These are phyloP conservation scores for Nannobrachium achirus DNA, from an alignment of 2,113 vertebrate genomes.

Conservation along the genomic window DNA sequence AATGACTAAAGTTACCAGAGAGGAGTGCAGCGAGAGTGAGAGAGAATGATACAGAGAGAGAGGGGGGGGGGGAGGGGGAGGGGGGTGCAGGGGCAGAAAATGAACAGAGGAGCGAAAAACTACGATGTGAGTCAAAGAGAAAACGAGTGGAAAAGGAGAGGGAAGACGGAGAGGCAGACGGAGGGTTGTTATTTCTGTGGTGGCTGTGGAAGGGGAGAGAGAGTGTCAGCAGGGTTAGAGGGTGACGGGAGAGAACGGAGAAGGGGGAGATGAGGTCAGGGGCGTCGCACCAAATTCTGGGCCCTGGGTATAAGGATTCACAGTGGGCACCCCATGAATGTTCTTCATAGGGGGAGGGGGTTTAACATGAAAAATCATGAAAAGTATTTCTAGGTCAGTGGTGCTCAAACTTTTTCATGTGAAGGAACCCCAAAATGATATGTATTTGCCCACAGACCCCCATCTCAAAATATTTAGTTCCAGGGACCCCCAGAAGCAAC, in stretches of 20 bases:
- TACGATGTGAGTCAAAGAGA: not conserved
- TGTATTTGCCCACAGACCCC: too few relatives aligned
- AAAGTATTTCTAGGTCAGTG: too few relatives aligned
- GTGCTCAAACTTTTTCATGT: too few relatives aligned
- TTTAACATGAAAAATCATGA: too few relatives aligned
- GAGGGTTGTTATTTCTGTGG: constrained; percentile 34
- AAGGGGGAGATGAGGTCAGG: not conserved
- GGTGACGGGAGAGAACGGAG: constrained; percentile 24
- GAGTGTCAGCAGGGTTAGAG: constrained; percentile 32
- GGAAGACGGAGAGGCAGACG: not conserved
- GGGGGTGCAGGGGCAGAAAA: constrained; percentile 2
- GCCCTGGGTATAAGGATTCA: too few relatives aligned
- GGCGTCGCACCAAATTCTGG: too few relatives aligned
- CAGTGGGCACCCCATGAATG: too few relatives aligned
- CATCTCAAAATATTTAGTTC: too few relatives aligned
- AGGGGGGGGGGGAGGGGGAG: not conserved
- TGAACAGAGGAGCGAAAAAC: constrained; percentile 1
- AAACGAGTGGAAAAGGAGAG: constrained; percentile 2
- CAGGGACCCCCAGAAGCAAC: too few relatives aligned
- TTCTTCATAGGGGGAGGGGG: too few relatives aligned
- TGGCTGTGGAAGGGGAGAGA: constrained; percentile 34
- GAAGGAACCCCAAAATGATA: too few relatives aligned
- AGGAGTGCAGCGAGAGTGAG: constrained; percentile 82
- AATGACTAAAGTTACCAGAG: constrained; percentile 77
- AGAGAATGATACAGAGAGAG: constrained; percentile 63